Evolutionary conservation across 1,140 invertebrate genomes (phyloP).

Genomic region (Plodia interpunctella): DNA sequence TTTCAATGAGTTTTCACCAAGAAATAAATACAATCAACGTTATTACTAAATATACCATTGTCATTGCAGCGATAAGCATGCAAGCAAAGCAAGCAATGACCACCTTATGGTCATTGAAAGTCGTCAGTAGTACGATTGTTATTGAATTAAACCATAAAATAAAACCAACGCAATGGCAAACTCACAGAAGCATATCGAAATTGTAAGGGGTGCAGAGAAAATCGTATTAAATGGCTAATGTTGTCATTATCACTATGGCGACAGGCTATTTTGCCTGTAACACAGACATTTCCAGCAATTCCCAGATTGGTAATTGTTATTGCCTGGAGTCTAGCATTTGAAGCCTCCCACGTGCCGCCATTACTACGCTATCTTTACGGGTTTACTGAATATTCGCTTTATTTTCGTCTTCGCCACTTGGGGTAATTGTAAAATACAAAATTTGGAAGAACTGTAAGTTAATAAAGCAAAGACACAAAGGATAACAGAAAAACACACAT

Average conservation of each 20-base stretch:
- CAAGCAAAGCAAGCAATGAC: too few relatives aligned
- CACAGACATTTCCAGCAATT: constrained; percentile 19
- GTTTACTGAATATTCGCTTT: neutral
- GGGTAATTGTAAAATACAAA: too few relatives aligned
- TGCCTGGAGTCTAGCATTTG: neutral
- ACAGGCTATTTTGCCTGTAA: neutral
- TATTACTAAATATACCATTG: too few relatives aligned
- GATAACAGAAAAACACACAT: too few relatives aligned
- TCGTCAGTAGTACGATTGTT: too few relatives aligned
- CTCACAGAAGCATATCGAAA: neutral
- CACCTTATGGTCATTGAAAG: too few relatives aligned
- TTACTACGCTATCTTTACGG: neutral
- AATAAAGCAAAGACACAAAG: too few relatives aligned
- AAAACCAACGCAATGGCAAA: neutral
- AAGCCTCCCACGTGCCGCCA: neutral
- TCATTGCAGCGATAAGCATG: too few relatives aligned
- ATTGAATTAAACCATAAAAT: neutral
- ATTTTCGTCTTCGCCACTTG: neutral
- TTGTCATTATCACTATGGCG: neutral
- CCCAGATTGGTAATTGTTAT: constrained; percentile 25
- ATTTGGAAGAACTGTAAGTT: too few relatives aligned
- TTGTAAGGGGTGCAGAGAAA: neutral
- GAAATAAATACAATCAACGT: too few relatives aligned
- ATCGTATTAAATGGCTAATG: neutral
- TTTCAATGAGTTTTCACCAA: too few relatives aligned